Evolutionary conservation across 2,113 vertebrate species (phyloP).

Genomic region (Prunella fulvescens): DNA sequence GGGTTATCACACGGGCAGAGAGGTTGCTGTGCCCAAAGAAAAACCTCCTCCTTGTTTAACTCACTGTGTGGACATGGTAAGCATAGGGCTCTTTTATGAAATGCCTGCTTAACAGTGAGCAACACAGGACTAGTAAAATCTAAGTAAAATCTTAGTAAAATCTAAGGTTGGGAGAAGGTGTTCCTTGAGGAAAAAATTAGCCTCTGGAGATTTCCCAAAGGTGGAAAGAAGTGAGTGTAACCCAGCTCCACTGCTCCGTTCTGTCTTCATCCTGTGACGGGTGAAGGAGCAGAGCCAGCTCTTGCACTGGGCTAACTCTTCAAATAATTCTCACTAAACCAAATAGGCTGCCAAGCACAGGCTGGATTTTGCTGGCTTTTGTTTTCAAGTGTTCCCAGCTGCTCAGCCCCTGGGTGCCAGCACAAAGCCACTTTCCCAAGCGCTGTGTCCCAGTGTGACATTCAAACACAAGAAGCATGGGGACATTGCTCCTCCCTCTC

Average conservation of each 20-base stretch:
- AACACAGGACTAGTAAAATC: not conserved
- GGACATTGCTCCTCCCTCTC: not conserved
- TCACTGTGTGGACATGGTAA: rapidly evolving
- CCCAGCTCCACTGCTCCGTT: not conserved
- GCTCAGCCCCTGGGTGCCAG: not conserved
- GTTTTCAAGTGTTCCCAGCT: constrained; percentile 22
- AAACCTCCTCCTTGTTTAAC: not conserved
- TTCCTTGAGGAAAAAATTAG: not conserved
- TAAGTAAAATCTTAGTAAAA: not conserved
- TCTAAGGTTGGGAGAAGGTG: not conserved
- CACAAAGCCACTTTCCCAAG: not conserved
- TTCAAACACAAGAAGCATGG: rapidly evolving
- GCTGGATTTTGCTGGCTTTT: not conserved
- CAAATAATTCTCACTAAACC: not conserved
- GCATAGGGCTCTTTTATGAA: not conserved
- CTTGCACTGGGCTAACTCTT: not conserved
- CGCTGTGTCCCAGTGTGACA: not conserved
- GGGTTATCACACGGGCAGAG: not conserved
- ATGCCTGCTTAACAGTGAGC: not conserved
- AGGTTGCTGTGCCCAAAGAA: rapidly evolving
- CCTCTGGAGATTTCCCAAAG: not conserved
- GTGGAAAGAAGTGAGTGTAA: not conserved
- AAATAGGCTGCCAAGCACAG: not conserved
- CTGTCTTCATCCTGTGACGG: rapidly evolving
- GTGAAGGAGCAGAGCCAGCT: not conserved